Conservation (phyloP, 2,113 vertebrate genomes). For the Alethe castanea region DNA sequence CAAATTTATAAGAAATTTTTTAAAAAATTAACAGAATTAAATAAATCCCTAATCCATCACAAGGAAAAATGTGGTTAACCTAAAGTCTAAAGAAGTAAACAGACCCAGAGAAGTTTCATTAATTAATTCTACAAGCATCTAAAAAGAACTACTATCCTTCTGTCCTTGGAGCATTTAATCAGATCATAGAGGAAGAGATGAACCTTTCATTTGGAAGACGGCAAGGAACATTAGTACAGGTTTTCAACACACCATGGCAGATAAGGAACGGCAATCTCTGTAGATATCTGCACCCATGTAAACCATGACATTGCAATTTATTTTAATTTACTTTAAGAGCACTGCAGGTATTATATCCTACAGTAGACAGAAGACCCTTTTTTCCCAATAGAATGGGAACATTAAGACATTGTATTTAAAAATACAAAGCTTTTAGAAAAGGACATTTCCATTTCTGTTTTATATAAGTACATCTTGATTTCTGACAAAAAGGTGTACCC, state of each 20-base stretch:
- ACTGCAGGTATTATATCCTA: not conserved
- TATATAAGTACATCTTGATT: not conserved
- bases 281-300: not conserved
- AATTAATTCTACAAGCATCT: not conserved
- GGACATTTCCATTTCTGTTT: not conserved
- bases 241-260: not conserved
- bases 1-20: not conserved
- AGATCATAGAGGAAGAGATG: not conserved
- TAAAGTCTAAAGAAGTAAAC: not conserved
- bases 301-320: fast-evolving
- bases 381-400: not conserved
- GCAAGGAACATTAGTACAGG: not conserved
- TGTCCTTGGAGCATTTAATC: not conserved
- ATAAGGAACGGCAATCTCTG: not conserved
- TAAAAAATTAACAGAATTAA: not conserved
- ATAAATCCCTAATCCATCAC: not conserved
- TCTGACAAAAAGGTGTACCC: not conserved
- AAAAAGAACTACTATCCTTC: not conserved
- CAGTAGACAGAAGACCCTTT: not conserved
- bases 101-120: not conserved
- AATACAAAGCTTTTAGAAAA: not conserved
- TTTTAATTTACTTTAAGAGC: not conserved
- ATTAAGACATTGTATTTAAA: not conserved
- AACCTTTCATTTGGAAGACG: not conserved
- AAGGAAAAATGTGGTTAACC: not conserved